Percentiles rank a stretch among this genome's conserved stretches.
Conservation (phyloP, 2,888 invertebrate species). For the Ctenicera cuprea region DNA sequence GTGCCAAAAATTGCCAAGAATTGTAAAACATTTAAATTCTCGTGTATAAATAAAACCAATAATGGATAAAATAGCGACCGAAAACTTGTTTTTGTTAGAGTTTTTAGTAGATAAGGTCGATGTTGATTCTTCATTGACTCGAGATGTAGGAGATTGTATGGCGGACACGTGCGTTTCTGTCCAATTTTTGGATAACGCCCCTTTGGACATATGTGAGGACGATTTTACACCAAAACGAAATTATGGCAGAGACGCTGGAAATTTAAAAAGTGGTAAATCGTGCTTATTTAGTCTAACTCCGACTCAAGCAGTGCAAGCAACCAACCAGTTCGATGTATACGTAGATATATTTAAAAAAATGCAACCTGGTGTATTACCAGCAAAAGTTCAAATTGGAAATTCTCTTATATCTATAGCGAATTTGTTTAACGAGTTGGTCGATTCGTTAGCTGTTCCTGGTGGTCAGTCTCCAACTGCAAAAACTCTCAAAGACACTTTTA, state of each 20-base stretch:
- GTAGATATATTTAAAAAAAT: conserved; percentile 78
- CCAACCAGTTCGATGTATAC: conserved; percentile 76
- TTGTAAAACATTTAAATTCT: conserved; percentile 33
- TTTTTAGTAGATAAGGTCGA: conserved; percentile 77
- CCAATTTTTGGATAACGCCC: conserved; percentile 76
- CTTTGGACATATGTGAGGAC: conserved; percentile 79
- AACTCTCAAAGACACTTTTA: conserved; percentile 78
- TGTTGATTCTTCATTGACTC: conserved; percentile 58
- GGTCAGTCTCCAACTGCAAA: conserved; percentile 74
- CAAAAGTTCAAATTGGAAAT: conserved; percentile 78
- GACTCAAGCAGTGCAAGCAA: conserved; percentile 74
- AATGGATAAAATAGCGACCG: conserved; percentile 73
- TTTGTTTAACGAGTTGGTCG: conserved; percentile 77
- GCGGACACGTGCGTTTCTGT: conserved; percentile 78
- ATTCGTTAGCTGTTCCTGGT: conserved; percentile 67
- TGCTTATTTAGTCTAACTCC: conserved; percentile 80
- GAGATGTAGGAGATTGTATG: conserved; percentile 68
- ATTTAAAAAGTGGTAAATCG: conserved; percentile 80
- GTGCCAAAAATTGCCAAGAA: conserved; percentile 49
- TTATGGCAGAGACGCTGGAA: conserved; percentile 66
- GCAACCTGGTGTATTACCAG: conserved; percentile 78
- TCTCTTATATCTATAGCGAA: conserved; percentile 77
- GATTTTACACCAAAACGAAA: conserved; percentile 70
- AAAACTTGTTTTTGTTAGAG: conserved; percentile 79
- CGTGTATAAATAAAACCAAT: conserved; percentile 44